Conservation (phyloP, 53 echinoderm and acorn worm species). For the Henricia sp. region DNA sequence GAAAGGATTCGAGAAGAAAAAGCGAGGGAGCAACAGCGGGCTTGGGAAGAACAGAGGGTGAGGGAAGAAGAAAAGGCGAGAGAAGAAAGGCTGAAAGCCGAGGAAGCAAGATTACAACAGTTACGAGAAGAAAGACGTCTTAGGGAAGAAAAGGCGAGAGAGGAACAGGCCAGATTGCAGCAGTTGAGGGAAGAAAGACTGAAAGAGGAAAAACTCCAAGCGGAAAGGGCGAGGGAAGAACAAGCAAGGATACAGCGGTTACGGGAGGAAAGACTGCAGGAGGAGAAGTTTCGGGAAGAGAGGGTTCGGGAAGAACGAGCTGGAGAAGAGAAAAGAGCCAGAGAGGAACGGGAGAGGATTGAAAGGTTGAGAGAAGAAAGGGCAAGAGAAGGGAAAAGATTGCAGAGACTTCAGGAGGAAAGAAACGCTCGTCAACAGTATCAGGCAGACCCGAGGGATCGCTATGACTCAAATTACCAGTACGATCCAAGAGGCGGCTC, state of each 20-base stretch:
- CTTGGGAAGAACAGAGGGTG: constrained; percentile 15
- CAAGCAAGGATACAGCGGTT: background rate
- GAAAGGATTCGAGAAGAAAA: background rate
- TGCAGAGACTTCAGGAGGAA: background rate
- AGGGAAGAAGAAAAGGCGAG: constrained; percentile 3
- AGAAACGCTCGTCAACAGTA: no score
- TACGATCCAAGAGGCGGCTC: constrained; percentile 7
- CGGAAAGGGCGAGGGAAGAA: constrained; percentile 19
- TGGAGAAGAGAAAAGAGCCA: constrained; percentile 41
- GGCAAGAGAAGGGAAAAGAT: constrained; percentile 31
- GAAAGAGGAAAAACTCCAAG: background rate
- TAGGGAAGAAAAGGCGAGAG: constrained; percentile 7
- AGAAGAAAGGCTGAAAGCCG: constrained; percentile 21
- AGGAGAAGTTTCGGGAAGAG: constrained; percentile 11
- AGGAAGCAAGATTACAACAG: constrained; percentile 1
- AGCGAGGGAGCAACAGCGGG: background rate
- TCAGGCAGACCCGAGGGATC: constrained; percentile 19
- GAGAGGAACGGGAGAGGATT: constrained; percentile 22
- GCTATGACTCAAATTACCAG: constrained; percentile 24
- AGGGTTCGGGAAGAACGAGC: constrained; percentile 8
- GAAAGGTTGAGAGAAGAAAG: constrained; percentile 35
- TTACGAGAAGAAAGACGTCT: background rate
- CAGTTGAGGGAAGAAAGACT: constrained; percentile 14
- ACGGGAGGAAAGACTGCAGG: constrained; percentile 5
- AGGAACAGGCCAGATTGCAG: constrained; percentile 11